Evolutionary conservation across 2,888 invertebrate species (phyloP), one percentile per base, ranked within the genome.

Genomic region (Protodeltote pygarga): DNA sequence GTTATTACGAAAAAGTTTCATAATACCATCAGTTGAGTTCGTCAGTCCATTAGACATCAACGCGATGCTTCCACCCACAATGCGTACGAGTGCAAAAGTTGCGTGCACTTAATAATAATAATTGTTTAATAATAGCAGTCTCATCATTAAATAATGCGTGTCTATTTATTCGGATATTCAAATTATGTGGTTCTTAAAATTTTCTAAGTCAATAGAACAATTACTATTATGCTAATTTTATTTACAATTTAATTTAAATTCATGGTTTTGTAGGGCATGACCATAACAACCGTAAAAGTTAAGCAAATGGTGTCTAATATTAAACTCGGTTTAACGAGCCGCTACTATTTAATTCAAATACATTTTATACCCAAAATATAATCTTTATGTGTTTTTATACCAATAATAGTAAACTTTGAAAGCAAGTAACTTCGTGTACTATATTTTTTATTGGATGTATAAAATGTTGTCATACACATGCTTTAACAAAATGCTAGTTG

Each of bases 1-100:
- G 1, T 9, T 3, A 0, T 16, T 14, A 5, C n/a, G 6, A 5
- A 5, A 5, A 14, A 21, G 4, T 13, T 3, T 6, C 2, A 1
- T n/a, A 10, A 24, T 13, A 17, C 21, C 28, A 23, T 24, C 34
- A n/a, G 5, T 17, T 0, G n/a, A 11, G 21, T 32, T n/a, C 11
- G 9, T 24, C 37, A 31, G 42, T 54, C 24, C 48, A 71, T 59
- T 59, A 73, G 74, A 75, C 69, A 62, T 77, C 73, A 76, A 75
- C 77, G 75, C 61, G 59, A 54, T 46, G 31, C 34, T 11, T 3
- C 8, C 34, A 27, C 6, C 3, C 25, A 29, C 21, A 15, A 13
- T 8, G n/a, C 20, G n/a, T n/a, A 35, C 16, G 19, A 2, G 13
- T 13, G 19, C 1, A 33, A 44, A 40, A n/a, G 20, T 50, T 9